Evolutionary conservation across 2,113 vertebrate species (phyloP), one percentile per base, ranked within the genome.

Genomic region (Onychorhynchus coronatus): DNA sequence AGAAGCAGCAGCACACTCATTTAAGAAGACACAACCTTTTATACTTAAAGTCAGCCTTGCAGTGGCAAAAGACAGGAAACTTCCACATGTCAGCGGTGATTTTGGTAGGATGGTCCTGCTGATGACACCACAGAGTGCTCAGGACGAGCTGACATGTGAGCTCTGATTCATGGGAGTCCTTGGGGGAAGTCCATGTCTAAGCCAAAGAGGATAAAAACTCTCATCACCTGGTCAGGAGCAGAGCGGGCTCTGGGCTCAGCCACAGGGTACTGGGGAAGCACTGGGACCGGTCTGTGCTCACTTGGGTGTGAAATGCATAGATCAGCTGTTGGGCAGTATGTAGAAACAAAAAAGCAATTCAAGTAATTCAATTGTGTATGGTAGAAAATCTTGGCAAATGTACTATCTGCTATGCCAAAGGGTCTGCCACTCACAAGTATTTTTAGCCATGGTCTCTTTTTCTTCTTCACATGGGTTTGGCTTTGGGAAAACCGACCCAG

Each of bases 11-110:
- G 47, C 37, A 75, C 22, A 8, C 8, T 73, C 30, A 41, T 41
- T 49, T 19, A n/a, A 44, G 78, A 71, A 70, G 33, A 27, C 17
- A 46, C 22, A 71, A 50, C 12, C 2, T 25, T 81, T 81, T 14
- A 46, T 19, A 24, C 37, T 11, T 62, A 37, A 53, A 77, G 33
- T 42, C n/a, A 86, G 17, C 20, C 28, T 70, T 8, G 33, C 41
- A n/a, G 30, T 5, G 10, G 62, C 23, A 80, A 61, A 83, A 87
- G n/a, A 37, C 28, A 4, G 56, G 41, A 84, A 92, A 58, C 5
- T 61, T 89, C 44, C 37, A 31, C 31, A 24, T 0, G 0, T 70
- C 70, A 50, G 56, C 0, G 0, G 61, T 50, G 56, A 42, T 85
- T 78, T 85, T n/a, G 39, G 25, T 74, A 42, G n/a, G 37, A 71